phyloP scores from a whole-genome alignment of 2,113 vertebrate genomes.

The Hydrolagus affinis region DNA sequence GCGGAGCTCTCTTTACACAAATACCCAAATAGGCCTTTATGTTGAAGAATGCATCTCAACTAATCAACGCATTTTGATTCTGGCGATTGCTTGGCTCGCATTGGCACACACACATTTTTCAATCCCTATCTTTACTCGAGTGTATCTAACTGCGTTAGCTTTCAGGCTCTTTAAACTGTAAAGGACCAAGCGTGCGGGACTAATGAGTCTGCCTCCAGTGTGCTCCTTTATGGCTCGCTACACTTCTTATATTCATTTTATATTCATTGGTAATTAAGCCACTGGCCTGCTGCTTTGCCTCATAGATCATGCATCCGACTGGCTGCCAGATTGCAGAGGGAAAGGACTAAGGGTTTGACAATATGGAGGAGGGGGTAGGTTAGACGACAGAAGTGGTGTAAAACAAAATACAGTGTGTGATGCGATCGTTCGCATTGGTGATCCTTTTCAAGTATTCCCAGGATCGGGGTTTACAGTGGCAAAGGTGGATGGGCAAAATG shows the following conservation, averaged over 20 bases:
- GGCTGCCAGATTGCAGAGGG: background rate
- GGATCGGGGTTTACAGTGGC: too few relatives aligned
- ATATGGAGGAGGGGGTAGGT: too few relatives aligned
- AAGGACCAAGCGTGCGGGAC: background rate
- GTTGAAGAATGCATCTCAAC: too few relatives aligned
- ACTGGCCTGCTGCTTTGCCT: background rate
- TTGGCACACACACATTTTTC: background rate
- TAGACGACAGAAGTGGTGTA: too few relatives aligned
- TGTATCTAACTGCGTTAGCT: background rate
- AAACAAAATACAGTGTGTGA: too few relatives aligned
- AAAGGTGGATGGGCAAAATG: too few relatives aligned
- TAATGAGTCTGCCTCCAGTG: background rate
- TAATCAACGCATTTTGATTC: background rate
- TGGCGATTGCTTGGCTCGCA: background rate
- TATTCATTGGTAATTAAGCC: background rate
- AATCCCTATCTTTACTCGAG: background rate
- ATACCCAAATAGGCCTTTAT: too few relatives aligned
- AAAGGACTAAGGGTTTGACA: background rate
- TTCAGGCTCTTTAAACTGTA: background rate
- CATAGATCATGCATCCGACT: background rate
- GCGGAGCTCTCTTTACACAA: too few relatives aligned
- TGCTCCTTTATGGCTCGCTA: background rate
- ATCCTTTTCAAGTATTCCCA: too few relatives aligned
- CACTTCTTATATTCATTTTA: background rate
- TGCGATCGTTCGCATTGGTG: too few relatives aligned